These are phyloP conservation scores for Percina caprodes DNA, from an alignment of 2,113 vertebrate species.

Conservation along the genomic window DNA sequence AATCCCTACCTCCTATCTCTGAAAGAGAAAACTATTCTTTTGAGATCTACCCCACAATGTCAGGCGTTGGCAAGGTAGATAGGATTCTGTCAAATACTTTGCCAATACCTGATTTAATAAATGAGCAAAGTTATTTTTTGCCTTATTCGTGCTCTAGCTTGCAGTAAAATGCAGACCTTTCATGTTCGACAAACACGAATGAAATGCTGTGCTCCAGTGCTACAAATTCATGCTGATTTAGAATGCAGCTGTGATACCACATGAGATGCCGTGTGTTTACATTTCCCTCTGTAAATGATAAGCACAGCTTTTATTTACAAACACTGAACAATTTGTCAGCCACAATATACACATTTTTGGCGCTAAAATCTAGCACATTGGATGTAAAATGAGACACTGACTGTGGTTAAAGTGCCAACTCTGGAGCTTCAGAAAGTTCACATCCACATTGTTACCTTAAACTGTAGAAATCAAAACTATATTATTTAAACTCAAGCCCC, in stretches of 20 bases:
- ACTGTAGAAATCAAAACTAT: neutral
- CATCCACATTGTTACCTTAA: neutral
- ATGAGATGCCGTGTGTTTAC: neutral
- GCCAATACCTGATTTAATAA: slow-evolving; percentile 9
- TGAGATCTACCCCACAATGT: slow-evolving; percentile 22
- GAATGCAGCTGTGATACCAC: slow-evolving; percentile 10
- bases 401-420: neutral
- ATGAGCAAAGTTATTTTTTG: slow-evolving; percentile 4
- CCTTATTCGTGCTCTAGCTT: neutral
- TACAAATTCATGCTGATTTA: slow-evolving; percentile 35
- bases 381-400: neutral
- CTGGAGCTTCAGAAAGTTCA: neutral
- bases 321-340: neutral
- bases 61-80: neutral
- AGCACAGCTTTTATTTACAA: slow-evolving; percentile 10
- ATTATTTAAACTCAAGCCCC: neutral
- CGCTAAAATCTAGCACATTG: neutral
- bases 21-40: slow-evolving; percentile 45
- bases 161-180: slow-evolving; percentile 22
- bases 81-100: slow-evolving; percentile 23
- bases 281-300: neutral
- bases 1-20: slow-evolving; percentile 30
- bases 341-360: neutral
- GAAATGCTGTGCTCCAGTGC: slow-evolving; percentile 5
- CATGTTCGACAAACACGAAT: slow-evolving; percentile 15